phyloP scores from a whole-genome alignment of 2,888 invertebrate genomes.

The Halocaridina rubra region DNA sequence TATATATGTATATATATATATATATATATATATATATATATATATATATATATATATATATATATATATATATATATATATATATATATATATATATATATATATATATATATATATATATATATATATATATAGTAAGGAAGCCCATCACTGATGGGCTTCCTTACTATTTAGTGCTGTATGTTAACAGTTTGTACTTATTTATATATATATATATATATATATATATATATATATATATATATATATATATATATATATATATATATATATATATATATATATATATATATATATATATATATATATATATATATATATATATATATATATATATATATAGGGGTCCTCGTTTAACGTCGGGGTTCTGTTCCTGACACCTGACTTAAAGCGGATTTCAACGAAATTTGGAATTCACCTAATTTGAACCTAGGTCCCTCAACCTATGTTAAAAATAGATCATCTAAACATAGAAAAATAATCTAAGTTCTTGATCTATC shows the following conservation, averaged over 20 bases:
- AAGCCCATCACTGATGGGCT: background rate
- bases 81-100: conserved; percentile 7
- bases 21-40: conserved; percentile 7
- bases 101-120: background rate
- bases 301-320: conserved; percentile 14
- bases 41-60: background rate
- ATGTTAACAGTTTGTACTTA: background rate
- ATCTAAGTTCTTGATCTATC: too few species aligned
- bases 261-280: conserved; percentile 7
- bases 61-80: background rate
- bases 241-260: background rate
- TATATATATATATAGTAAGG: background rate
- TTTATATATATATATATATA: background rate
- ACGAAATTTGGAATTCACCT: too few species aligned
- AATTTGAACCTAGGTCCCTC: too few species aligned
- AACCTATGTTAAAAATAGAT: too few species aligned
- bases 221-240: too few species aligned
- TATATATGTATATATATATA: background rate
- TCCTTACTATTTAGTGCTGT: background rate
- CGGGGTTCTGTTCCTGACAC: too few species aligned
- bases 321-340: conserved; percentile 19
- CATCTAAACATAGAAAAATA: too few species aligned
- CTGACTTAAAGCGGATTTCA: too few species aligned
- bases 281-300: conserved; percentile 12
- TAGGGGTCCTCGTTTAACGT: too few species aligned